Percentiles rank a stretch among this genome's conserved stretches.
phyloP scores from a whole-genome alignment of 2,888 invertebrate genomes.

The Pollenia griseotomentosa region DNA sequence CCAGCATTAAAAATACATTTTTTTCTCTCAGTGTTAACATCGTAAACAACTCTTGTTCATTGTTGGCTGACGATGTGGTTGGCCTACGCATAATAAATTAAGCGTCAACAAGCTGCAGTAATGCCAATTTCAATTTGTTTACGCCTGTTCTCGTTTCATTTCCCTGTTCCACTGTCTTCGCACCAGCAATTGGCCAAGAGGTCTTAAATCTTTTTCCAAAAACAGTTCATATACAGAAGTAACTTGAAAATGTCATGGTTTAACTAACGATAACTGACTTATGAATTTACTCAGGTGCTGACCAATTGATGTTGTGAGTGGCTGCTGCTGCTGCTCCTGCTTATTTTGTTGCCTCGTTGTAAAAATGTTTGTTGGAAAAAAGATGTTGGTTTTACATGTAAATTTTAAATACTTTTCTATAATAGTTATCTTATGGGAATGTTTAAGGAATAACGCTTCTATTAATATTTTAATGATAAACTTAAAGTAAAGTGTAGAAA shows the following conservation, averaged over 20 bases:
- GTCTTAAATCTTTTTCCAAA: slow-evolving; percentile 61
- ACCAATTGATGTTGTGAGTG: slow-evolving; percentile 67
- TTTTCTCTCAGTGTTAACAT: slow-evolving; percentile 47
- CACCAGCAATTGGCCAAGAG: slow-evolving; percentile 45
- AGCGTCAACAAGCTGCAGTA: slow-evolving; percentile 81
- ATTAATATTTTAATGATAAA: no score
- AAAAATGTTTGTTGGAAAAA: slow-evolving; percentile 6
- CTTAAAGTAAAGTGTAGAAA: no score
- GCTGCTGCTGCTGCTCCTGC: slow-evolving; percentile 30
- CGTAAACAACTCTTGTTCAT: slow-evolving; percentile 53
- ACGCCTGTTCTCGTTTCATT: slow-evolving; percentile 68
- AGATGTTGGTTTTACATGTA: neutral
- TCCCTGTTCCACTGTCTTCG: slow-evolving; percentile 12
- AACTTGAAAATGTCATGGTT: slow-evolving; percentile 72
- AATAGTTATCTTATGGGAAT: no score
- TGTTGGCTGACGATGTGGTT: slow-evolving; percentile 66
- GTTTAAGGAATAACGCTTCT: no score
- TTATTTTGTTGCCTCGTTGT: neutral
- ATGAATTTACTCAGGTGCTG: slow-evolving; percentile 74
- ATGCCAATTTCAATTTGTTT: slow-evolving; percentile 81
- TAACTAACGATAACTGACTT: slow-evolving; percentile 74
- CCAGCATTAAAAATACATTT: neutral
- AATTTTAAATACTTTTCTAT: neutral
- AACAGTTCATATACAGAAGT: slow-evolving; percentile 68
- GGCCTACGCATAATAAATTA: slow-evolving; percentile 80